Evolutionary conservation across 2,888 invertebrate genomes (phyloP), one percentile per base, ranked within the genome.

Genomic region (Entomobrya multifasciata): DNA sequence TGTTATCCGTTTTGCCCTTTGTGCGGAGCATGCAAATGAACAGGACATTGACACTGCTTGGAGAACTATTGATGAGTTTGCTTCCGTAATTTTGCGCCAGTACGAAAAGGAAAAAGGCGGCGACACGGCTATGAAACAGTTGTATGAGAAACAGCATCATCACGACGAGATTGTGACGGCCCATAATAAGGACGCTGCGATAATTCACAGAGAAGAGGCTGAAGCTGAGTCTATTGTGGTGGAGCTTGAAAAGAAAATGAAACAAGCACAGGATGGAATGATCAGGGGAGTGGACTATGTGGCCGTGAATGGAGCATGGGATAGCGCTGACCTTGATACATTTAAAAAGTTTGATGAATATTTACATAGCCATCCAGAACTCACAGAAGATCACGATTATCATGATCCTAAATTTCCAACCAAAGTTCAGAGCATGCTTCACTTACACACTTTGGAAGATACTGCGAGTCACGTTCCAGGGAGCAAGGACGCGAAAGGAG

Each of bases 1-100:
- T 92, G 94, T 95, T 41, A 94, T 89, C 67, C 80, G 87, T 0
- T 89, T 87, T 60, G 87, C 84, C 25, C 55, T 86, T 15, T 87
- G 86, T 57, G 41, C 47, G 0, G 82, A 89, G 55, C 72, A 17
- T 17, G 81, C 85, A 8, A 84, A 60, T 27, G 89, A 89, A 52
- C 27, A 83, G 10, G 89, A 89, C 57, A 77, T 89, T 47, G 83
- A 82, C 27, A 17, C 49, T 17, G 79, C 81, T n/a, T 87, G 87
- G 88, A 77, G 74, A 15, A 85, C 62, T 11, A 74, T 72, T 20
- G 80, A 85, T 15, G 80, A 83, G 44, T 89, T 49, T 76, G 82
- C 88, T 0, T 82, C 87, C 1, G 87, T 79, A 1, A 25, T 82
- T 4, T 3, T 89, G 15, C 78, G 78, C 1, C 27, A 85, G 22